These are phyloP conservation scores for Thyatira batis DNA, from an alignment of 2,888 invertebrate species.

Conservation along the genomic window DNA sequence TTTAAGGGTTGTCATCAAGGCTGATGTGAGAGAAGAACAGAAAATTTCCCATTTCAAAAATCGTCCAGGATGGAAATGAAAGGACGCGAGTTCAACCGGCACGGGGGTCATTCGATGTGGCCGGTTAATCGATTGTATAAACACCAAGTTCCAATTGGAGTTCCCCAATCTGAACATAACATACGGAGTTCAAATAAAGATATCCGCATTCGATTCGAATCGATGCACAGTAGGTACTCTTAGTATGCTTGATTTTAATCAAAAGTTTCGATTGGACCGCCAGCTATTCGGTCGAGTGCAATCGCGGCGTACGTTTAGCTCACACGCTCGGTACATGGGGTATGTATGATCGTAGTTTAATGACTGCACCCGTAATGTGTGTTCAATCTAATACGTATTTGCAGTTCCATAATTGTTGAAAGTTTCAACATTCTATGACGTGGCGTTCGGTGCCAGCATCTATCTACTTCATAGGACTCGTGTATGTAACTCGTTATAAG, in stretches of 20 bases:
- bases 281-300: slow-evolving; percentile 64
- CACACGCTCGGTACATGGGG: slow-evolving; percentile 30
- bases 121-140: slow-evolving; percentile 63
- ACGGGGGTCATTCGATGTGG: slow-evolving; percentile 13
- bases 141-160: slow-evolving; percentile 58
- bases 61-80: background rate
- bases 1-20: background rate
- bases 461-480: slow-evolving; percentile 38
- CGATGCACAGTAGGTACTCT: slow-evolving; percentile 49
- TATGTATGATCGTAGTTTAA: slow-evolving; percentile 64
- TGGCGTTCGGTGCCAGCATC: slow-evolving; percentile 33
- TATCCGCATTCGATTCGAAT: slow-evolving; percentile 64
- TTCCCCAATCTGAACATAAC: slow-evolving; percentile 65
- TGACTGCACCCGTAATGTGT: slow-evolving; percentile 66
- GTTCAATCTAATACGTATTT: slow-evolving; percentile 72
- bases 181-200: slow-evolving; percentile 75
- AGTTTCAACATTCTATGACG: slow-evolving; percentile 48
- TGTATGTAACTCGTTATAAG: slow-evolving; percentile 61
- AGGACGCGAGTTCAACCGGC: background rate
- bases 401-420: slow-evolving; percentile 68
- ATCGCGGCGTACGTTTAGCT: slow-evolving; percentile 49
- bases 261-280: slow-evolving; percentile 80
- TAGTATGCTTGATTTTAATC: slow-evolving; percentile 81
- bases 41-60: background rate
- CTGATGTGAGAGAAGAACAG: background rate